A percentile compares a stretch with the other conserved stretches of the same genome.
Conservation (phyloP, 2,113 vertebrate genomes). For the Bujurquina vittata region DNA sequence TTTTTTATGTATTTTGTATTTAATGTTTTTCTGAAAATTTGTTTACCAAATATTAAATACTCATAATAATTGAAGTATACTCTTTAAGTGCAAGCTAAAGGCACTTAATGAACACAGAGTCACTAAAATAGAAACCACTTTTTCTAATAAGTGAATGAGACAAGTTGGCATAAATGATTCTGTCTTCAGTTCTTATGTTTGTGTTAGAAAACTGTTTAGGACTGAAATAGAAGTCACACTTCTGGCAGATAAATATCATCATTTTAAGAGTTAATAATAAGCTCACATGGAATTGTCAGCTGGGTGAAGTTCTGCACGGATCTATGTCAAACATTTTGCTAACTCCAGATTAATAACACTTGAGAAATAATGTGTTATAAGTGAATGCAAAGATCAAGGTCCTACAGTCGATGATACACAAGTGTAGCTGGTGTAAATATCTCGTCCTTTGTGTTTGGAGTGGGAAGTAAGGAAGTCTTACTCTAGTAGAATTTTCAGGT, state of each 20-base stretch:
- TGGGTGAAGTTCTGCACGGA: background rate
- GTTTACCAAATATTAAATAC: background rate
- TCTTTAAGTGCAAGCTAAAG: background rate
- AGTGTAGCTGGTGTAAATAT: background rate
- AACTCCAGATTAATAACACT: background rate
- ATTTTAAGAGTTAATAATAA: background rate
- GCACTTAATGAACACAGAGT: background rate
- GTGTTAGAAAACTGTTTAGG: background rate
- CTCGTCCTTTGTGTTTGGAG: background rate
- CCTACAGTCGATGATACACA: background rate
- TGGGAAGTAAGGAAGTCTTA: no score
- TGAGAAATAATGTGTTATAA: background rate
- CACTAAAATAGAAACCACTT: background rate
- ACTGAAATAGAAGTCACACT: background rate
- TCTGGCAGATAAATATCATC: background rate
- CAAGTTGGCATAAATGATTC: background rate
- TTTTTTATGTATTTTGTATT: no score
- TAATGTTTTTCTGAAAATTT: background rate
- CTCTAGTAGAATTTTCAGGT: no score
- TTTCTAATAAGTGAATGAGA: background rate
- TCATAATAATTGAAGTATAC: background rate
- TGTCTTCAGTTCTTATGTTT: background rate
- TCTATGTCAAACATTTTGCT: background rate
- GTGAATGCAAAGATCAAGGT: background rate
- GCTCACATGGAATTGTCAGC: background rate